These are phyloP conservation scores for Heliothis virescens DNA, from an alignment of 1,140 invertebrate species.

Conservation along the genomic window DNA sequence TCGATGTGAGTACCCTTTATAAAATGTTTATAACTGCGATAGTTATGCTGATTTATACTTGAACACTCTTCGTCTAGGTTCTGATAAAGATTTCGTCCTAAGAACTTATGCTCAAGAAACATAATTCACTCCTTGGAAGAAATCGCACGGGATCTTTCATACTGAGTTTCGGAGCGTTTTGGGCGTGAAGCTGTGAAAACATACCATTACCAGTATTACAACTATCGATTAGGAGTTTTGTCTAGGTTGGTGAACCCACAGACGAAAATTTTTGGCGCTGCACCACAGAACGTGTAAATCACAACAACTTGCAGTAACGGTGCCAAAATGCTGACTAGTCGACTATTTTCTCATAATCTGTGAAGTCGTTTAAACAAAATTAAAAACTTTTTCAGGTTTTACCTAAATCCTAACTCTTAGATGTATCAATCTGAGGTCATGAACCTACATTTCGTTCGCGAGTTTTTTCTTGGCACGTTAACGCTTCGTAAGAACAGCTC, in stretches of 20 bases:
- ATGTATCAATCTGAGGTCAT: conserved; percentile 5
- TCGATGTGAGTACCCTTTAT: background rate
- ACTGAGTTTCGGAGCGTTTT: too few relatives aligned
- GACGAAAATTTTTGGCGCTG: background rate
- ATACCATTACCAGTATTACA: too few relatives aligned
- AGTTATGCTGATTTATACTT: background rate
- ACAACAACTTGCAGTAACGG: background rate
- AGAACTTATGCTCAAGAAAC: too few relatives aligned
- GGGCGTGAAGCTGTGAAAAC: too few relatives aligned
- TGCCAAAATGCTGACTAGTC: background rate
- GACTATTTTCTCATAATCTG: background rate
- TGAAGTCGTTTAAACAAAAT: background rate
- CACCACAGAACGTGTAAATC: background rate
- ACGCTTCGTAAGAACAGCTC: background rate
- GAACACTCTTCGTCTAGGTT: background rate
- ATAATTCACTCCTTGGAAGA: too few relatives aligned
- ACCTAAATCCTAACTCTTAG: background rate
- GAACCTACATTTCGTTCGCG: conserved; percentile 14
- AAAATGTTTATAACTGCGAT: background rate
- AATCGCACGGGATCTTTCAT: too few relatives aligned
- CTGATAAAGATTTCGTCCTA: background rate
- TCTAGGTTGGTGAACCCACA: too few relatives aligned
- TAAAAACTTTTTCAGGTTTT: background rate
- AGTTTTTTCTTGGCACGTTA: conserved; percentile 19
- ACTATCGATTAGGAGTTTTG: too few relatives aligned